These are phyloP conservation scores for Brachionus asplanchnoidis DNA, from an alignment of 1,140 invertebrate genomes.

Conservation along the genomic window DNA sequence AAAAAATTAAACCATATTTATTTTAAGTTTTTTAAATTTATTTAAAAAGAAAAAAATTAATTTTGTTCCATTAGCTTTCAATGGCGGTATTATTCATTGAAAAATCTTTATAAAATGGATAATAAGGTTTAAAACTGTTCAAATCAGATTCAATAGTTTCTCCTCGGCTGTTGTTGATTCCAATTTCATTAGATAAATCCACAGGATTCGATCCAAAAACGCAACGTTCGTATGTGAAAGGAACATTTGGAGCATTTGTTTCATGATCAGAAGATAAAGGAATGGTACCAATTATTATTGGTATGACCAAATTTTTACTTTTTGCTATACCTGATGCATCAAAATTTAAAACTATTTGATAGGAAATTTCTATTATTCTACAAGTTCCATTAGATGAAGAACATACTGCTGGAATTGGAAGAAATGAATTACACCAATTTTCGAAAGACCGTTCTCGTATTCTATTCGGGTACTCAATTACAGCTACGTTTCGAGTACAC, in stretches of 20 bases:
- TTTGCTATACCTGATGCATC: constrained; percentile 18
- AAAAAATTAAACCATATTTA: no score
- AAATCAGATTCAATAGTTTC: constrained; percentile 38
- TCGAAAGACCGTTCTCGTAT: not conserved
- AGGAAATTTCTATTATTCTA: constrained; percentile 11
- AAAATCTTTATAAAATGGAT: constrained; percentile 39
- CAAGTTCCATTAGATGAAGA: constrained; percentile 40
- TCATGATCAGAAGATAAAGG: not conserved
- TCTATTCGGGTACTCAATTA: not conserved
- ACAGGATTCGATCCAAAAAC: not conserved
- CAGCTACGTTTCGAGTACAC: not conserved
- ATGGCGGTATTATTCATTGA: not conserved
- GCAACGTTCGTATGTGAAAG: not conserved
- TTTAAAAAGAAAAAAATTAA: no score
- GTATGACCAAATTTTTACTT: not conserved
- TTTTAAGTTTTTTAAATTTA: no score
- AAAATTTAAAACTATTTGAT: constrained; percentile 29
- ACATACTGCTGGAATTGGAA: not conserved
- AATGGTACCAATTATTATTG: constrained; percentile 23
- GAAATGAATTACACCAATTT: not conserved
- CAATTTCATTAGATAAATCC: not conserved
- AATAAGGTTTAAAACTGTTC: constrained; percentile 17
- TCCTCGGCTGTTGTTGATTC: not conserved
- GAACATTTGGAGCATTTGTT: not conserved
- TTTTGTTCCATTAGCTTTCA: no score